A percentile compares a stretch with the other conserved stretches of the same genome.
phyloP scores from a whole-genome alignment of 2,888 invertebrate species.

The Caradrina kadenii region DNA sequence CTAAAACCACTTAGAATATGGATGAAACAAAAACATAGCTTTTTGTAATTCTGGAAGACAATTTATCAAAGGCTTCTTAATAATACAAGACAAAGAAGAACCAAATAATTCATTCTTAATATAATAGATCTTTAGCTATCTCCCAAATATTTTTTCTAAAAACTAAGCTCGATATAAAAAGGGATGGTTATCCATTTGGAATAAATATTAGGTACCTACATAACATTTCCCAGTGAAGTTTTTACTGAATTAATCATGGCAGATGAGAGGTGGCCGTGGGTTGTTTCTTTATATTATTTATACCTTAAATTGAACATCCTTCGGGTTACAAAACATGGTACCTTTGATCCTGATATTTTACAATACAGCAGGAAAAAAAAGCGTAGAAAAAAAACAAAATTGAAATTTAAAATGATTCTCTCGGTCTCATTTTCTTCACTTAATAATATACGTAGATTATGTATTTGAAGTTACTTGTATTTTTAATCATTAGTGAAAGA shows the following conservation, averaged over 20 bases:
- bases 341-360: slow-evolving; percentile 39
- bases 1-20: neutral
- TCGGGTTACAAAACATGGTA: slow-evolving; percentile 8
- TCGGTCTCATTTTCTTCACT: neutral
- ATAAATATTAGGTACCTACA: slow-evolving; percentile 11
- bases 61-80: slow-evolving; percentile 1
- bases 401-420: neutral
- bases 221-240: slow-evolving; percentile 6
- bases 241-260: slow-evolving; percentile 48
- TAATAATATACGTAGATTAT: no score
- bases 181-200: slow-evolving; percentile 10
- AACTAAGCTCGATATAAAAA: slow-evolving; percentile 1
- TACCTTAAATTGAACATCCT: slow-evolving; percentile 41
- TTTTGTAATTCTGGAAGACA: neutral
- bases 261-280: slow-evolving; percentile 38
- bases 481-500: no score
- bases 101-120: slow-evolving; percentile 10
- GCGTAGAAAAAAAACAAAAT: neutral
- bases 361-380: slow-evolving; percentile 15
- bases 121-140: neutral
- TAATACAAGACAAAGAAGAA: slow-evolving; percentile 23
- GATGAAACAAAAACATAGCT: neutral
- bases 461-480: no score
- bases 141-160: slow-evolving; percentile 1
- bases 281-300: slow-evolving; percentile 32